phyloP scores from a whole-genome alignment of 2,113 vertebrate species.

The Albula goreensis region DNA sequence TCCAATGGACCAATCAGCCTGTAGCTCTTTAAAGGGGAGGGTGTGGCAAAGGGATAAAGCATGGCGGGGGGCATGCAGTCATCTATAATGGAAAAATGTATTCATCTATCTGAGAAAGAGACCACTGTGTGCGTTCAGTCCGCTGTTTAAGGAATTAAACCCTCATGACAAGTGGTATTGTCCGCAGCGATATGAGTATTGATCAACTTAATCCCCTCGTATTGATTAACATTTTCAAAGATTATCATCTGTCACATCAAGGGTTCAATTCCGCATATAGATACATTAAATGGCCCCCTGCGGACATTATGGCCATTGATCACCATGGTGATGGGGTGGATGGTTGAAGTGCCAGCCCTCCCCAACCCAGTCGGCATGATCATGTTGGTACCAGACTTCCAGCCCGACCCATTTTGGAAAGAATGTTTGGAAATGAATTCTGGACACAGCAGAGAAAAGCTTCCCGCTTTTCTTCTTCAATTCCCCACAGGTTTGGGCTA shows the following conservation, averaged over 20 bases:
- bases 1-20: conserved; percentile 99
- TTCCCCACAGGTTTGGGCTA: no score
- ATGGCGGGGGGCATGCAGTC: conserved; percentile 67
- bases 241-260: conserved; percentile 99
- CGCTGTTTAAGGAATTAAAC: conserved; percentile 94
- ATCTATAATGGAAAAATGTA: conserved; percentile 93
- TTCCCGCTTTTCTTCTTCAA: no score
- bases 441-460: no score
- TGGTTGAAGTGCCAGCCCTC: conserved; percentile 54
- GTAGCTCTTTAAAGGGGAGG: conserved; percentile 87
- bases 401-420: not conserved
- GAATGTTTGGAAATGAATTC: conserved; percentile 47
- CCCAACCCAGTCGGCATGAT: conserved; percentile 30
- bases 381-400: conserved; percentile 45
- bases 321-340: conserved; percentile 63
- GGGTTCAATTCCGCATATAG: conserved; percentile 80
- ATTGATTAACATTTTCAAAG: conserved; percentile 99
- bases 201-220: conserved; percentile 99
- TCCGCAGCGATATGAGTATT: conserved; percentile 93
- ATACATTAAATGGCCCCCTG: conserved; percentile 84
- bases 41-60: conserved; percentile 43
- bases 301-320: conserved; percentile 72
- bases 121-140: conserved; percentile 88
- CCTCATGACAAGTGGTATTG: conserved; percentile 95
- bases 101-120: conserved; percentile 86